Conservation (phyloP, 2,888 invertebrate species). For the Bugulina stolonifera region DNA sequence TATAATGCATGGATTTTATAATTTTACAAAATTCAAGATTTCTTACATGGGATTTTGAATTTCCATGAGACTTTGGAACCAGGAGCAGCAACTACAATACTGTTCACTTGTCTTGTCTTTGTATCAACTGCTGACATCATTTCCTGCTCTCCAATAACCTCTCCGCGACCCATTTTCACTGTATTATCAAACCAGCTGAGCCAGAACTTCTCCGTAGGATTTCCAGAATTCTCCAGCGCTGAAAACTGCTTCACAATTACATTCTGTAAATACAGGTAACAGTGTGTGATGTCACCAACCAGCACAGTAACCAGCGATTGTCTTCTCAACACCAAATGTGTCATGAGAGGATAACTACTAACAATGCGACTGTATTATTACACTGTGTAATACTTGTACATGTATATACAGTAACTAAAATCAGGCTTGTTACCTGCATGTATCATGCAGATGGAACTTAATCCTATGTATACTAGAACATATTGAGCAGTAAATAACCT, state of each 20-base stretch:
- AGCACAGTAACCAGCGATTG: too few relatives aligned
- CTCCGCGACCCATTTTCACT: background rate
- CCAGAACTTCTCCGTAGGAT: background rate
- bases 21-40: too few relatives aligned
- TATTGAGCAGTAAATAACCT: too few relatives aligned
- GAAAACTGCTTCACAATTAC: background rate
- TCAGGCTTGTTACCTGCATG: too few relatives aligned
- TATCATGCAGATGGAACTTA: too few relatives aligned
- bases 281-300: background rate
- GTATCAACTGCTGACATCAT: background rate
- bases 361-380: too few relatives aligned
- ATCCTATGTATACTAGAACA: too few relatives aligned
- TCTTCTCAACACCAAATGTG: too few relatives aligned
- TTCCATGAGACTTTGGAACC: background rate
- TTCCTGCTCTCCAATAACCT: background rate
- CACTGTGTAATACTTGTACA: too few relatives aligned
- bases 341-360: too few relatives aligned
- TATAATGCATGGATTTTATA: too few relatives aligned
- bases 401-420: too few relatives aligned
- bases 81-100: background rate
- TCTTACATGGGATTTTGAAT: slow-evolving; percentile 14
- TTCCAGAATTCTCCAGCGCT: background rate
- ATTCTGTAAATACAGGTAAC: background rate
- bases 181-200: background rate
- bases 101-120: background rate